phyloP scores from a whole-genome alignment of 2,888 invertebrate genomes.

The Hipparchia sbordonii region DNA sequence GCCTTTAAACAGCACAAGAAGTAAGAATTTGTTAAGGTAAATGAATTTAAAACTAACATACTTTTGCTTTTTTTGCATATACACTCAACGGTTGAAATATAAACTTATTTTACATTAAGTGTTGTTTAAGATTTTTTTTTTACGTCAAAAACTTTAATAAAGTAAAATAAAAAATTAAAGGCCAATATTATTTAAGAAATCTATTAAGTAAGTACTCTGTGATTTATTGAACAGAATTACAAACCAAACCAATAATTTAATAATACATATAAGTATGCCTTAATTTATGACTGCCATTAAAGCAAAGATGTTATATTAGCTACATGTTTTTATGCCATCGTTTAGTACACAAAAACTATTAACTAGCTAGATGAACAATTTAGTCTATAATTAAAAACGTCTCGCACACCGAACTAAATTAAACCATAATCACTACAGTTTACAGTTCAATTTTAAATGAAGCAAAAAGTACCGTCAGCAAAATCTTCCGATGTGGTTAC shows the following conservation, averaged over 20 bases:
- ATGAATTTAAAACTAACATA: too few relatives aligned
- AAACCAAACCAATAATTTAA: neutral
- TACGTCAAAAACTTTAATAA: too few relatives aligned
- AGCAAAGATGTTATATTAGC: neutral
- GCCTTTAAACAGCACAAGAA: too few relatives aligned
- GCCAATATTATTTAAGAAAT: neutral
- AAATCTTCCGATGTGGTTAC: constrained; percentile 16
- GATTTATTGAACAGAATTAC: neutral
- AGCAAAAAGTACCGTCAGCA: constrained; percentile 12
- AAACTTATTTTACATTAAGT: too few relatives aligned
- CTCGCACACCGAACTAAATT: neutral
- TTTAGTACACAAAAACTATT: constrained; percentile 1
- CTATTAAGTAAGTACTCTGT: neutral
- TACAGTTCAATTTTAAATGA: constrained; percentile 7
- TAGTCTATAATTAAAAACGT: constrained; percentile 10
- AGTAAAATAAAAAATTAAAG: neutral
- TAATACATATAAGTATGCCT: too few relatives aligned
- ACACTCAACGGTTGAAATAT: too few relatives aligned
- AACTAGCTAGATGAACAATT: constrained; percentile 18
- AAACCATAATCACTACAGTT: neutral
- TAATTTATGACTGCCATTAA: neutral
- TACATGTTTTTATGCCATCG: constrained; percentile 9
- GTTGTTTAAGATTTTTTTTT: too few relatives aligned
- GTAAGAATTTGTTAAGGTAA: too few relatives aligned
- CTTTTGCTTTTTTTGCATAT: too few relatives aligned